Percentiles rank a stretch among this genome's conserved stretches.
Evolutionary conservation across 2,888 invertebrate species (phyloP).

Genomic region (Tillus elongatus): DNA sequence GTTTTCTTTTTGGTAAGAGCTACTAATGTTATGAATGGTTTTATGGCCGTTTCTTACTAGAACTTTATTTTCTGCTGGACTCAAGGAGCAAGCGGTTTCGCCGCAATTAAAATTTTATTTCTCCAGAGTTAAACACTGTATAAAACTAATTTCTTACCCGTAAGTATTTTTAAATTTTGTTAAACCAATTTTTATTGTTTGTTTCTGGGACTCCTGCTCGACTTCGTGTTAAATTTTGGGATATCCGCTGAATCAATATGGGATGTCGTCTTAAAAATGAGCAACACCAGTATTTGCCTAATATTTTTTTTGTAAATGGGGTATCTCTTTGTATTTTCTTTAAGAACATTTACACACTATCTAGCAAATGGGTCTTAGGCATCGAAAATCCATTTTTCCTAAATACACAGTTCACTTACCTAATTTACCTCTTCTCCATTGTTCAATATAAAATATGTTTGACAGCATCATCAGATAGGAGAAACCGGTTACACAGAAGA

Average conservation of each 20-base stretch:
- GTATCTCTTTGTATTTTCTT: not conserved
- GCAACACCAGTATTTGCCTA: conserved; percentile 3
- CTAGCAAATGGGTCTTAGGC: too few species aligned
- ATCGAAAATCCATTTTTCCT: too few species aligned
- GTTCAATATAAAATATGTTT: too few species aligned
- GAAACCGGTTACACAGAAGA: too few species aligned
- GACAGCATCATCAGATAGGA: too few species aligned
- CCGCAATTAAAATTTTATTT: not conserved
- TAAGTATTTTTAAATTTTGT: conserved; percentile 4
- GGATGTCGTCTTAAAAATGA: conserved; percentile 7
- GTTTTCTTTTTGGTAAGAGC: conserved; percentile 22
- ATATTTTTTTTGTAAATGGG: conserved; percentile 5
- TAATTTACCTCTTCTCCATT: too few species aligned
- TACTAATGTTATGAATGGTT: conserved; percentile 21
- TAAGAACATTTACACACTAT: not conserved
- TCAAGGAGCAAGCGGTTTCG: not conserved
- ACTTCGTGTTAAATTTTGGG: not conserved
- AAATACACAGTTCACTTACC: too few species aligned
- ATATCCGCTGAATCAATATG: not conserved
- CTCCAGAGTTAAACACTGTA: not conserved
- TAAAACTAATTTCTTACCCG: conserved; percentile 4
- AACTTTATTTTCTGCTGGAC: conserved; percentile 11
- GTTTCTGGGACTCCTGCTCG: conserved; percentile 1
- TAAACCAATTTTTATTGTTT: conserved; percentile 1
- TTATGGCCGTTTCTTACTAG: conserved; percentile 20